These are phyloP conservation scores for Argyra leucocephala DNA, from an alignment of 2,888 invertebrate species.

Conservation along the genomic window DNA sequence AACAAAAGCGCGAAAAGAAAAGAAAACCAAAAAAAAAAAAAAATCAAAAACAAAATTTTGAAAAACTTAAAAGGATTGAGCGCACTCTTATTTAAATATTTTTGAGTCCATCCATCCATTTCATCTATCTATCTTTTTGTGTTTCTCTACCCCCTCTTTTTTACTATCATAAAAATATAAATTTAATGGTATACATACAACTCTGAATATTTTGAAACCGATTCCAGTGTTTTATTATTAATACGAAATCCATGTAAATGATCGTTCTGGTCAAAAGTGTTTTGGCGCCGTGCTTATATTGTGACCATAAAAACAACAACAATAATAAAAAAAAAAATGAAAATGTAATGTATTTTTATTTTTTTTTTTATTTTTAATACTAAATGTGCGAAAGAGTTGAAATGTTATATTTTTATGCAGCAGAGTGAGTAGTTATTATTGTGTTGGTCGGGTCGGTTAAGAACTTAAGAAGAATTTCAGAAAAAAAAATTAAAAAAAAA, in stretches of 20 bases:
- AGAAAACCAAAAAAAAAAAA: too few relatives aligned
- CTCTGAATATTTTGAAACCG: background rate
- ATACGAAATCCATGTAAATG: conserved; percentile 29
- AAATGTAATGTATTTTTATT: background rate
- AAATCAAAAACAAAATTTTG: too few relatives aligned
- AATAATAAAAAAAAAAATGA: background rate
- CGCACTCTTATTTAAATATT: background rate
- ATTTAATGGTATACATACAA: background rate
- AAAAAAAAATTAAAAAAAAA: background rate
- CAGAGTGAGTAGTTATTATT: background rate
- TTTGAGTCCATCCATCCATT: background rate
- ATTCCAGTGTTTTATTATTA: conserved; percentile 22
- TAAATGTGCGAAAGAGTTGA: background rate
- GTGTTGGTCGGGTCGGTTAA: background rate
- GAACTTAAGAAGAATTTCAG: background rate
- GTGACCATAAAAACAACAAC: conserved; percentile 18
- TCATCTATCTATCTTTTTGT: too few relatives aligned
- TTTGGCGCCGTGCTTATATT: conserved; percentile 27
- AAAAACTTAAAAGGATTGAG: background rate
- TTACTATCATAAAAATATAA: too few relatives aligned
- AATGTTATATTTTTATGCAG: background rate
- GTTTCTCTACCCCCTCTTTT: too few relatives aligned
- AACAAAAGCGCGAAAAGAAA: background rate
- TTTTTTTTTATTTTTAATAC: too few relatives aligned
- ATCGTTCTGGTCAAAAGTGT: conserved; percentile 29